Evolutionary conservation across 2,888 invertebrate genomes (phyloP), one percentile per base, ranked within the genome.

Genomic region (Drosophila mettleri): DNA sequence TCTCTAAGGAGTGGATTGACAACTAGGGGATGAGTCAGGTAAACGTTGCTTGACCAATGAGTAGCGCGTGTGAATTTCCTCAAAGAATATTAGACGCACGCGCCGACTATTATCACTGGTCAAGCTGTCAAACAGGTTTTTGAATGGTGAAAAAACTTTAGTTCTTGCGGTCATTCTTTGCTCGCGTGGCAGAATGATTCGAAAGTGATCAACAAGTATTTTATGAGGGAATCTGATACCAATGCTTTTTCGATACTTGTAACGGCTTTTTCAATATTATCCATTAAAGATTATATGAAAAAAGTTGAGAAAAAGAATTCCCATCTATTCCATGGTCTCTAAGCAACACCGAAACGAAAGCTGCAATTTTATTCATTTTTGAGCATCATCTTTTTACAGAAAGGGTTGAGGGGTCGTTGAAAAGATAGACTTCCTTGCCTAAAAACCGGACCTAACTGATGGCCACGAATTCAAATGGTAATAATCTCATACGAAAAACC

Each of bases 381-480:
- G 74, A 70, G 65, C 78, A 80, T 80, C 80, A 78, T 70, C 59
- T 45, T 29, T 45, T 7, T 7, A 61, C 38, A 58, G 86, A 89
- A 83, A 82, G 84, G 88, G 89, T 82, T 86, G 85, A 80, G 80
- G 72, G 83, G 80, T 77, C 74, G 83, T 55, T 39, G 22, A 39
- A 64, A 69, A 78, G 57, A 63, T 63, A 63, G 75, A 74, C 69
- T 72, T 76, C 65, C 69, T 71, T 61, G 68, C 71, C 60, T 60
- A 38, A 69, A 84, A 86, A 89, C 89, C 89, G 80, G 87, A 88
- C 89, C 73, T 69, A 86, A 79, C 82, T 74, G 77, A 69, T 70
- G 80, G 74, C 81, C 79, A 68, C 77, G 72, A 87, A 76, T 64
- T 74, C 79, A 60, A 78, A 69, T 69, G 70, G 68, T 77, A 69